phyloP scores from a whole-genome alignment of 1,140 invertebrate genomes.

The Orchesella cincta region DNA sequence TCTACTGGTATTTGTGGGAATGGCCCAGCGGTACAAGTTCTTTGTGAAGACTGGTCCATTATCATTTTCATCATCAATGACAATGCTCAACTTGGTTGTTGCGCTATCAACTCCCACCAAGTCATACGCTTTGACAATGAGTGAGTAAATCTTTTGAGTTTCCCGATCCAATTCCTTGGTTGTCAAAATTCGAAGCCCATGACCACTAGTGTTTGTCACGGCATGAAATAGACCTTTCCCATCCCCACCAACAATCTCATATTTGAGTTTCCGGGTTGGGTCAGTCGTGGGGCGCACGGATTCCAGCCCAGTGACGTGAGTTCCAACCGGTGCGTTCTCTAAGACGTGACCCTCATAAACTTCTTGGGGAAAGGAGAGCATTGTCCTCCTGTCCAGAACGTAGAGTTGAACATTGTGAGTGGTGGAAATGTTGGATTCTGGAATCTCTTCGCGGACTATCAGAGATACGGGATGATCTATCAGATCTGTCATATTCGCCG shows the following conservation, averaged over 20 bases:
- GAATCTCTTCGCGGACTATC: slow-evolving; percentile 73
- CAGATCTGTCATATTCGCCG: slow-evolving; percentile 75
- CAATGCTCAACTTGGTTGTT: slow-evolving; percentile 69
- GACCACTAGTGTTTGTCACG: slow-evolving; percentile 62
- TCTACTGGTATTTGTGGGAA: slow-evolving; percentile 65
- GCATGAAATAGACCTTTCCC: slow-evolving; percentile 70
- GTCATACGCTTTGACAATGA: slow-evolving; percentile 69
- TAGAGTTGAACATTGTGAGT: slow-evolving; percentile 78
- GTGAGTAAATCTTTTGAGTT: slow-evolving; percentile 57
- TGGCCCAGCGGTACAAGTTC: slow-evolving; percentile 54
- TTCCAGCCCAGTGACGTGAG: slow-evolving; percentile 66
- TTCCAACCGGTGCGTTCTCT: slow-evolving; percentile 73
- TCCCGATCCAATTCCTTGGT: slow-evolving; percentile 74
- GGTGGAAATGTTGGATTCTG: slow-evolving; percentile 69
- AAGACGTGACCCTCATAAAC: slow-evolving; percentile 65
- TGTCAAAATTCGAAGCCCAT: slow-evolving; percentile 70
- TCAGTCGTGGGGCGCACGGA: slow-evolving; percentile 48
- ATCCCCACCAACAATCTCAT: slow-evolving; percentile 74
- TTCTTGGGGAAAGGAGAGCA: slow-evolving; percentile 74
- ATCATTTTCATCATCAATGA: slow-evolving; percentile 84
- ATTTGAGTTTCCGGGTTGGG: slow-evolving; percentile 68
- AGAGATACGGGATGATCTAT: slow-evolving; percentile 76
- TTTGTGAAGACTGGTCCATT: slow-evolving; percentile 62
- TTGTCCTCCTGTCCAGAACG: slow-evolving; percentile 75
- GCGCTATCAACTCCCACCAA: slow-evolving; percentile 72